phyloP scores from a whole-genome alignment of 1,140 invertebrate genomes.

The Xylocopa sonorina region DNA sequence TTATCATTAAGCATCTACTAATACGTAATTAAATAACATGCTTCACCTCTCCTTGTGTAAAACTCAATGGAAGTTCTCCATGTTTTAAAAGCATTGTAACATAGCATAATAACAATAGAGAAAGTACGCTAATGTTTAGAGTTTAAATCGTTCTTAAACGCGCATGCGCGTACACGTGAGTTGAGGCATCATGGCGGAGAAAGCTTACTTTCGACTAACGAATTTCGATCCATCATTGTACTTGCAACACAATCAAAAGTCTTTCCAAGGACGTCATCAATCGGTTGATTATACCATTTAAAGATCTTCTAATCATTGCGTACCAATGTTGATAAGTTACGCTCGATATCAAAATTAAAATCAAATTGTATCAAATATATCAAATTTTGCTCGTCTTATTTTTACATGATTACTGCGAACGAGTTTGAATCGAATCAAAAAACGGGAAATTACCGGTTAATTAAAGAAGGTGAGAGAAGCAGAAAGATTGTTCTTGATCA shows the following conservation, averaged over 20 bases:
- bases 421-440: slow-evolving; percentile 31
- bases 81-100: slow-evolving; percentile 75
- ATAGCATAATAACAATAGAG: slow-evolving; percentile 70
- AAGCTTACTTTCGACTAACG: slow-evolving; percentile 4
- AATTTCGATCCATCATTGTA: slow-evolving; percentile 26
- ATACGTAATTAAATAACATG: slow-evolving; percentile 61
- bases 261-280: background rate
- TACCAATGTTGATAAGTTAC: slow-evolving; percentile 34
- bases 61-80: slow-evolving; percentile 59
- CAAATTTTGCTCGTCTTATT: slow-evolving; percentile 4
- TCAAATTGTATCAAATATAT: background rate
- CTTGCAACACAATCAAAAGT: slow-evolving; percentile 39
- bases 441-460: background rate
- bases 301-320: slow-evolving; percentile 39
- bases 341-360: slow-evolving; percentile 38
- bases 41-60: slow-evolving; percentile 65
- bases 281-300: background rate
- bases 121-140: slow-evolving; percentile 56
- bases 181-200: background rate
- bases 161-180: background rate
- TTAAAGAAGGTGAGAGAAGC: background rate
- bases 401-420: no score
- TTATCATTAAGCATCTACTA: slow-evolving; percentile 68
- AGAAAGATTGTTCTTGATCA: background rate
- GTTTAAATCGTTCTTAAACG: slow-evolving; percentile 42